A percentile compares a stretch with the other conserved stretches of the same genome.
Conservation (phyloP, 1,140 invertebrate species). For the Trachelipus rathkii region DNA sequence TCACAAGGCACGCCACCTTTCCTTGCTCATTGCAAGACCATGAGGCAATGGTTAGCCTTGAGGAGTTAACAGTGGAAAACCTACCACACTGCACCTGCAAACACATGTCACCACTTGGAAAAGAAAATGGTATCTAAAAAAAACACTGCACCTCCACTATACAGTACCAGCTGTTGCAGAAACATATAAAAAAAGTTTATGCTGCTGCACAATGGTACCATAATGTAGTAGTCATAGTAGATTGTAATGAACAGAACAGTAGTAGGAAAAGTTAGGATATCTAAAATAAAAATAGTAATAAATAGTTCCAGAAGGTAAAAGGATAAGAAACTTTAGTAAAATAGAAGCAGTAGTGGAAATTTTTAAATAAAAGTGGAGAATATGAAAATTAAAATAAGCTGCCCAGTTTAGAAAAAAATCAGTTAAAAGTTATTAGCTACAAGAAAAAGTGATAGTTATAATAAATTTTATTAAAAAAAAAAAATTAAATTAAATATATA, state of each 20-base stretch:
- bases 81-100: constrained; percentile 4
- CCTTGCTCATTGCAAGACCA: constrained; percentile 10
- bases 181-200: background rate
- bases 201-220: background rate
- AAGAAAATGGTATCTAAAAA: background rate
- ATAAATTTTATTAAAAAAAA: too few relatives aligned
- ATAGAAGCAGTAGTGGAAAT: too few relatives aligned
- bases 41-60: constrained; percentile 6
- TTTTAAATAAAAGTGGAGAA: too few relatives aligned
- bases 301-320: too few relatives aligned
- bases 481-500: too few relatives aligned
- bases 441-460: too few relatives aligned
- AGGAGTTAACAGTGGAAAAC: constrained; percentile 8
- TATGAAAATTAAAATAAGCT: too few relatives aligned
- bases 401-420: too few relatives aligned
- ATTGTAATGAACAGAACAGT: background rate
- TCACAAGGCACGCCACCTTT: constrained; percentile 10
- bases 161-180: background rate
- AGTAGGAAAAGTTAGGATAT: too few relatives aligned
- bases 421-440: too few relatives aligned
- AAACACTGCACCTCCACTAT: background rate
- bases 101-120: background rate
- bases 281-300: too few relatives aligned
- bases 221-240: background rate
- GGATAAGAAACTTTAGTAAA: too few relatives aligned